Evolutionary conservation across 2,113 vertebrate species (phyloP), one percentile per base, ranked within the genome.

Genomic region (Dinomys branickii): DNA sequence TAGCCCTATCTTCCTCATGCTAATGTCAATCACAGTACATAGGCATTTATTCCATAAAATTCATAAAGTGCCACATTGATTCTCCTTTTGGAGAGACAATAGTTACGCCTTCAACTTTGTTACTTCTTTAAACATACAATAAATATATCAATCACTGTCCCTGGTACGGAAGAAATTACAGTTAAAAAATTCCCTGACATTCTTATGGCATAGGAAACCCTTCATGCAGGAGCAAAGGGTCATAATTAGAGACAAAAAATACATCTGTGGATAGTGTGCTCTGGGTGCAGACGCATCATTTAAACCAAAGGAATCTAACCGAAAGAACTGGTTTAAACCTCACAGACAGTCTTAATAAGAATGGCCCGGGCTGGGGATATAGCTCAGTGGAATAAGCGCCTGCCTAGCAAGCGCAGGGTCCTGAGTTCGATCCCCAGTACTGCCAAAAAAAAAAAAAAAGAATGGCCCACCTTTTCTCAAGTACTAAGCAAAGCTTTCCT

Each of bases 51-150:
- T 67, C 58, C 63, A 30, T 85, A 28, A 73, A 41, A 26, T 20
- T 38, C 7, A 47, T 71, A 19, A 94, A 44, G 5, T 26, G 22
- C 94, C 20, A 89, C 22, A 50, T 4, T 59, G 65, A 73, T 86
- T 90, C 33, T 86, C 17, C 58, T 90, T 85, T 80, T 92, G 54
- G 30, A 56, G 33, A 58, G 41, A n/a, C 16, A 90, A 77, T 50
- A n/a, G 56, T 77, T 38, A 44, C 8, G 6, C 0, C 16, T n/a
- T 28, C 14, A 26, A 83, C 47, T 85, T 38, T 28, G 47, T 87
- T 81, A 38, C 81, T 80, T 95, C 47, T 12, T 20, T 33, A 11
- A 54, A 1, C 35, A 65, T 63, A 7, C 41, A 65, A 52, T 47
- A 65, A 30, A 50, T 13, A 71, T 28, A 5, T 24, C 1, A 85